Evolutionary conservation across 2,888 invertebrate species (phyloP), one percentile per base, ranked within the genome.

Genomic region (Coenonympha glycerion): DNA sequence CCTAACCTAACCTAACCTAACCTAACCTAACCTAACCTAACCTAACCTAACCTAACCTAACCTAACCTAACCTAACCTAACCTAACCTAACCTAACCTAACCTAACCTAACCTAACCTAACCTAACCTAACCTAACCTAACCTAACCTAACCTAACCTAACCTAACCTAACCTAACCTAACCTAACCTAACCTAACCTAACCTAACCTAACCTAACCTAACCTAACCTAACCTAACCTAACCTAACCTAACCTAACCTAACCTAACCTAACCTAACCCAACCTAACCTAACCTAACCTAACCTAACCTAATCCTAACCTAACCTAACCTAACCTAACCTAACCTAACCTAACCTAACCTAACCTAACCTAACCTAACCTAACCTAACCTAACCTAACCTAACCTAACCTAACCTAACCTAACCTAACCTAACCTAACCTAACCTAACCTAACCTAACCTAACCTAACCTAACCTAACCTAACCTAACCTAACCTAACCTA

Each of bases 251-350:
- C 59, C 58, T 59, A 61, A 61, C 59, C 59, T 59, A 61, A 60
- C 60, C 60, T 60, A 61, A 58, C 60, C 55, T 61, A 61, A 61
- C 63, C 59, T 60, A 60, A 60, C 61, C 58, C 61, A 63, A 59
- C 61, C 59, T 56, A 60, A 61, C 58, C 62, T 59, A 58, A 59
- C 58, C 61, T 58, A 60, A 61, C 60, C 60, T 59, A 58, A 60
- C 60, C n/a, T n/a, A n/a, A n/a, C n/a, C n/a, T n/a, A n/a, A n/a
- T n/a, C n/a, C n/a, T n/a, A n/a, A n/a, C n/a, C 61, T 59, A 59
- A 60, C 61, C 62, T 58, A 61, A 62, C 62, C 60, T 59, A 62
- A 60, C 62, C 62, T 62, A 62, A 62, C 59, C 61, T 61, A 62
- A 62, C 61, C 57, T 61, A 58, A 57, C 59, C 60, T 56, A 63